These are phyloP conservation scores for Drymodes brunneopygia DNA, from an alignment of 2,113 vertebrate genomes.

Conservation along the genomic window DNA sequence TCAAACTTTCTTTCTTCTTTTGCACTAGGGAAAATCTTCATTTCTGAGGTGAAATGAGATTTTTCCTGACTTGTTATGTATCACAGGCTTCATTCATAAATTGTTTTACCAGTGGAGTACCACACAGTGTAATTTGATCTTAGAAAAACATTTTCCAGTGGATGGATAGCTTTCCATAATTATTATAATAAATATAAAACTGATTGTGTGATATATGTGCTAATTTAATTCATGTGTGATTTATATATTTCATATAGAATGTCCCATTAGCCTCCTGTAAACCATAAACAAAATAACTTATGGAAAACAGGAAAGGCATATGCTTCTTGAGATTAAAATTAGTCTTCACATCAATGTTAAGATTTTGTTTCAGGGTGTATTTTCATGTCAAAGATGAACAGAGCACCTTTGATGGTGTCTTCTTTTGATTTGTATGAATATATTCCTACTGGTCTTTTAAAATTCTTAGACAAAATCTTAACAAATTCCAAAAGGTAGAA, in stretches of 20 bases:
- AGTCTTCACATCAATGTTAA: not conserved
- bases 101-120: not conserved
- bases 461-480: not conserved
- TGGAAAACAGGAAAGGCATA: not conserved
- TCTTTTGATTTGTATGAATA: not conserved
- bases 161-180: not conserved
- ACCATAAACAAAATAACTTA: not conserved
- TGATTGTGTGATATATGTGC: not conserved
- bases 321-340: not conserved
- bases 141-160: not conserved
- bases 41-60: not conserved
- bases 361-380: not conserved
- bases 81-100: not conserved
- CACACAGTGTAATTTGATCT: not conserved
- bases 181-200: not conserved
- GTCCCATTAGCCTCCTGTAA: not conserved
- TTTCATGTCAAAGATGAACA: not conserved
- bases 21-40: not conserved
- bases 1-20: not conserved
- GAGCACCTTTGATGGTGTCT: not conserved
- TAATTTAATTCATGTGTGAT: not conserved
- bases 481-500: not conserved
- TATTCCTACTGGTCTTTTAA: not conserved
- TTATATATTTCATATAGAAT: not conserved
- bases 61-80: not conserved